Evolutionary conservation across 2,888 invertebrate genomes (phyloP).

Genomic region (Drymonia ruficornis): DNA sequence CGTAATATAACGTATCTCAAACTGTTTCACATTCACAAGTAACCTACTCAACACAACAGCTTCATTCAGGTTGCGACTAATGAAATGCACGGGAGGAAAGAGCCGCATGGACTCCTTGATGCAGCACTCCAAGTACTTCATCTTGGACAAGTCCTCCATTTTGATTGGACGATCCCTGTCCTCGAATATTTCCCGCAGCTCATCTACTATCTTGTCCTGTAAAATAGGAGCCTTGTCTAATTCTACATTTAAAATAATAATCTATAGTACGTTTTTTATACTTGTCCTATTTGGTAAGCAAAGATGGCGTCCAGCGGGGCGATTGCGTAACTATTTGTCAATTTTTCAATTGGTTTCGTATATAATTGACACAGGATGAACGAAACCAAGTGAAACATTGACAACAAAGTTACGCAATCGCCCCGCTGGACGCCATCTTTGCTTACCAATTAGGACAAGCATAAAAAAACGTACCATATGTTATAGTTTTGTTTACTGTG

Average conservation of each 20-base stretch:
- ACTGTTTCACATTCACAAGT: not conserved
- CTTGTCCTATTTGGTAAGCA: no score
- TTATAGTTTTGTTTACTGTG: no score
- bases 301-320: no score
- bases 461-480: not conserved
- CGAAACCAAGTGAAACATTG: no score
- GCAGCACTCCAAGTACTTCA: conserved; percentile 88
- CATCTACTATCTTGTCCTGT: conserved; percentile 86
- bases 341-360: no score
- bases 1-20: not conserved
- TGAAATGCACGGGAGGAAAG: conserved; percentile 88
- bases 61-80: conserved; percentile 84
- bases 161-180: conserved; percentile 85
- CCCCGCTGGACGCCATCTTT: no score
- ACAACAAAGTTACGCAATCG: no score
- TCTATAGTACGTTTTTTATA: no score
- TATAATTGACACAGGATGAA: no score
- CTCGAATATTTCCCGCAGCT: conserved; percentile 87
- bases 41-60: conserved; percentile 83
- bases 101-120: conserved; percentile 88
- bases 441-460: no score
- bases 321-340: no score
- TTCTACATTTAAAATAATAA: no score
- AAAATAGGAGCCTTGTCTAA: conserved; percentile 2
- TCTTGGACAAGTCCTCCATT: conserved; percentile 85